Evolutionary conservation across 2,797 vertebrate species (phyloP).

Genomic region (Xiphophorus birchmanni): DNA sequence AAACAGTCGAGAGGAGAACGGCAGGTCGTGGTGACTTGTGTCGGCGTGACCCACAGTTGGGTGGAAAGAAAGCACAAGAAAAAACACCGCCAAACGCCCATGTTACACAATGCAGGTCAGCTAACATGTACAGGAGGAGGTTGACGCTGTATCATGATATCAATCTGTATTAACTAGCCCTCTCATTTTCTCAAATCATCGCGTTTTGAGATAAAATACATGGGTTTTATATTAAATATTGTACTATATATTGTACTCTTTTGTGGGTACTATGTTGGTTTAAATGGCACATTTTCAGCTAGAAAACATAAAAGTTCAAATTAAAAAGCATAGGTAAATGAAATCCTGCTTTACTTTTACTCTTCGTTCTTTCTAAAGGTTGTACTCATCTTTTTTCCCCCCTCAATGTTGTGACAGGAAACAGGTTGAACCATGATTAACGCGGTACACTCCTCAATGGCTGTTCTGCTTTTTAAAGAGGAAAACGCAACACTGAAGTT

Average conservation of each 20-base stretch:
- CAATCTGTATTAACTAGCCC: not conserved
- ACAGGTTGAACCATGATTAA: not conserved
- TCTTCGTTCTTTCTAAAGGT: not conserved
- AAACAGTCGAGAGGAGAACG: slow-evolving; percentile 56
- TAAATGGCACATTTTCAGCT: not conserved
- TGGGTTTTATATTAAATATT: not conserved
- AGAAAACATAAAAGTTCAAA: not conserved
- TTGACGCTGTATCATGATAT: not conserved
- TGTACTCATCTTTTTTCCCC: not conserved
- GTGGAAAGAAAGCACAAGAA: not conserved
- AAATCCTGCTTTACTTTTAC: not conserved
- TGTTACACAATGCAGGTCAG: slow-evolving; percentile 31
- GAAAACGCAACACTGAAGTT: not conserved
- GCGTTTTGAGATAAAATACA: not conserved
- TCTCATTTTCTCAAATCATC: not conserved
- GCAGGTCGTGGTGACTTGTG: slow-evolving; percentile 62
- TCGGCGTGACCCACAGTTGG: slow-evolving; percentile 49
- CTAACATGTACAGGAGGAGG: not conserved
- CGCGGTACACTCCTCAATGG: not conserved
- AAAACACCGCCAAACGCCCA: slow-evolving; percentile 14
- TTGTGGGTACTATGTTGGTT: not conserved
- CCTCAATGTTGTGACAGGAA: not conserved
- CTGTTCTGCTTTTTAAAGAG: not conserved
- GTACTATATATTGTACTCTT: not conserved
- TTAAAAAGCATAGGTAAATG: not conserved